phyloP scores from a whole-genome alignment of 2,797 vertebrate species.

The Melanotaenia parkinsoni region DNA sequence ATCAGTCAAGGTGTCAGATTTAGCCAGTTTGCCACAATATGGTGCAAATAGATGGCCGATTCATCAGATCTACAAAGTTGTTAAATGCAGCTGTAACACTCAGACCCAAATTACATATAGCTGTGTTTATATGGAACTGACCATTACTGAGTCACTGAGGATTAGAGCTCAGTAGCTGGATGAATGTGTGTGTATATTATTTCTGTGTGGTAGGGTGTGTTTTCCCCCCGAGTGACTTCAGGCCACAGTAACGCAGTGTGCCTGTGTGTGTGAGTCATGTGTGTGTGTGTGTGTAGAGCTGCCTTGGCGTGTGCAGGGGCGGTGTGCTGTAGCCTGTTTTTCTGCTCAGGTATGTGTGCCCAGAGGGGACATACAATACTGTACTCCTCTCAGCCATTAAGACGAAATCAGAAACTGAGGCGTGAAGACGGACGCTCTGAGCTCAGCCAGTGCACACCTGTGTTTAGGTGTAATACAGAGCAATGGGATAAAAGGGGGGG shows the following conservation, averaged over 20 bases:
- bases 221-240: conserved; percentile 75
- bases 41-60: conserved; percentile 1
- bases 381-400: conserved; percentile 67
- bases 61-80: conserved; percentile 5
- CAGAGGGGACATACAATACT: conserved; percentile 78
- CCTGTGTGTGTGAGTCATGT: conserved; percentile 36
- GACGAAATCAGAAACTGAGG: conserved; percentile 43
- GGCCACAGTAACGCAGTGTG: conserved; percentile 71
- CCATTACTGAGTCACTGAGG: conserved; percentile 68
- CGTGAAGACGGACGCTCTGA: conserved; percentile 47
- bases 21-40: conserved; percentile 17
- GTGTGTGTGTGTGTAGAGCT: conserved; percentile 72
- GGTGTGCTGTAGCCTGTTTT: conserved; percentile 81
- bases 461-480: background rate
- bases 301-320: conserved; percentile 75
- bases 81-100: conserved; percentile 46
- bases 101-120: conserved; percentile 66
- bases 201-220: conserved; percentile 73
- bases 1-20: conserved; percentile 35
- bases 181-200: conserved; percentile 57
- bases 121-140: conserved; percentile 54
- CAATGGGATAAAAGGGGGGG: background rate
- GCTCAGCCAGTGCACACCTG: conserved; percentile 14
- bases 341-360: conserved; percentile 85
- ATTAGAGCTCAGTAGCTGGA: conserved; percentile 51